These are phyloP conservation scores for Melanostigma gelatinosum DNA, from an alignment of 2,113 vertebrate species.

Conservation along the genomic window DNA sequence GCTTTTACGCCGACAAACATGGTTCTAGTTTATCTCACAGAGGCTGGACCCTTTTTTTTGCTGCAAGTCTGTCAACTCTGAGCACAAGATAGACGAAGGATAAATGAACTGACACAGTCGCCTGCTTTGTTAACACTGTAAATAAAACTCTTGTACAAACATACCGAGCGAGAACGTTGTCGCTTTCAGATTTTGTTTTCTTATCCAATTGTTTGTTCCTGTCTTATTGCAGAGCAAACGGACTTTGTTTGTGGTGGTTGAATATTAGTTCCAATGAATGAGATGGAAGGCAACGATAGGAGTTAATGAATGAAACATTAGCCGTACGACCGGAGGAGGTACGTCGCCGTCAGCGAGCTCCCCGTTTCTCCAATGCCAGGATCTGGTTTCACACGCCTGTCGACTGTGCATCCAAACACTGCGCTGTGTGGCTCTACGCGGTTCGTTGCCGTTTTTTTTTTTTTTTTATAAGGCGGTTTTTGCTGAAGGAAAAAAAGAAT, in stretches of 20 bases:
- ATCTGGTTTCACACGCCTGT: constrained; percentile 76
- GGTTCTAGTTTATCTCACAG: constrained; percentile 68
- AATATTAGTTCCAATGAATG: constrained; percentile 27
- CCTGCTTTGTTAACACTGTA: constrained; percentile 74
- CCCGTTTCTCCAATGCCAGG: constrained; percentile 43
- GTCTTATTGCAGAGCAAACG: background rate
- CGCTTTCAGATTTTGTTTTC: constrained; percentile 16
- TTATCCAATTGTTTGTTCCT: background rate
- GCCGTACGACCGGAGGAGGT: constrained; percentile 45
- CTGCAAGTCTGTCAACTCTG: constrained; percentile 61
- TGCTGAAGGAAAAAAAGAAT: constrained; percentile 25
- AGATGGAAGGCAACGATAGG: background rate
- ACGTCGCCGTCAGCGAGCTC: constrained; percentile 22
- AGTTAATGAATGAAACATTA: constrained; percentile 70
- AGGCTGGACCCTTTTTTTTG: constrained; percentile 79
- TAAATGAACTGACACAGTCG: constrained; percentile 50
- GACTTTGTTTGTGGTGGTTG: background rate
- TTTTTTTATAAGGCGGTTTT: background rate
- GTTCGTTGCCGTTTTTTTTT: background rate
- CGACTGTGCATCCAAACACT: constrained; percentile 17
- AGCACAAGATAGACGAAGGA: constrained; percentile 61
- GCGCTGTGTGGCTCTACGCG: background rate
- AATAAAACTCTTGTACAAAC: constrained; percentile 82
- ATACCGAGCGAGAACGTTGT: constrained; percentile 16
- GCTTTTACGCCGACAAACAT: constrained; percentile 60